A percentile compares a stretch with the other conserved stretches of the same genome.
These are phyloP conservation scores for Volucella bombylans DNA, from an alignment of 2,888 invertebrate genomes.

Conservation along the genomic window DNA sequence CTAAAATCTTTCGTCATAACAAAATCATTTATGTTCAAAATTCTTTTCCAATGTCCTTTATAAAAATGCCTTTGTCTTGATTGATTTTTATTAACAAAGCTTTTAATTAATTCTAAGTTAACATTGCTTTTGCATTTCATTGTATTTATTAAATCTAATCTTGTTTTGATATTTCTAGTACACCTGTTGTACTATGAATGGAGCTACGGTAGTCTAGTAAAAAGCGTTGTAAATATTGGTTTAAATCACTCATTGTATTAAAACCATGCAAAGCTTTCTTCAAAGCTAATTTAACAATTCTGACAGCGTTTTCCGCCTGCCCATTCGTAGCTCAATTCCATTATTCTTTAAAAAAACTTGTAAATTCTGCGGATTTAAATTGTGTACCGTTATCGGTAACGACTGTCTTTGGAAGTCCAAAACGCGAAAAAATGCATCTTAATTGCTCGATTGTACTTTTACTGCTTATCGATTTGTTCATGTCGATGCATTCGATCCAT, in stretches of 20 bases:
- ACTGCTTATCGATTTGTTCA: too few relatives aligned
- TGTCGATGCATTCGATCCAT: too few relatives aligned
- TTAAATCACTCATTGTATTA: conserved; percentile 1
- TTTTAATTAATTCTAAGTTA: too few relatives aligned
- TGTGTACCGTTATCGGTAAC: conserved; percentile 1
- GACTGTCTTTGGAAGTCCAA: conserved; percentile 4
- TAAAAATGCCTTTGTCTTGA: conserved; percentile 5
- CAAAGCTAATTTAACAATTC: conserved; percentile 4
- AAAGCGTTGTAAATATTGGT: conserved; percentile 1
- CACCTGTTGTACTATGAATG: conserved; percentile 2
- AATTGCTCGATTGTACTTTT: conserved; percentile 17
- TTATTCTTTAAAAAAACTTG: conserved; percentile 1
- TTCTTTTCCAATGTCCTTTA: neutral
- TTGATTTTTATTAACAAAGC: too few relatives aligned
- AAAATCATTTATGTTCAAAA: conserved; percentile 6
- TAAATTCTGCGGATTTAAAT: conserved; percentile 9
- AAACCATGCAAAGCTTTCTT: conserved; percentile 8
- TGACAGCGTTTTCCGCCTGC: neutral
- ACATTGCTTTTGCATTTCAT: conserved; percentile 9
- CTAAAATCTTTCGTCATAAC: conserved; percentile 23
- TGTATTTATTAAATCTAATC: conserved; percentile 9
- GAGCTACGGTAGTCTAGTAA: conserved; percentile 9
- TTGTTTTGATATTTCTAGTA: conserved; percentile 19
- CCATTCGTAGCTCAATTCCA: conserved; percentile 10
- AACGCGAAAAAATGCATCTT: neutral